Conservation (phyloP, 2,888 invertebrate genomes). For the Nymphalis polychloros region DNA sequence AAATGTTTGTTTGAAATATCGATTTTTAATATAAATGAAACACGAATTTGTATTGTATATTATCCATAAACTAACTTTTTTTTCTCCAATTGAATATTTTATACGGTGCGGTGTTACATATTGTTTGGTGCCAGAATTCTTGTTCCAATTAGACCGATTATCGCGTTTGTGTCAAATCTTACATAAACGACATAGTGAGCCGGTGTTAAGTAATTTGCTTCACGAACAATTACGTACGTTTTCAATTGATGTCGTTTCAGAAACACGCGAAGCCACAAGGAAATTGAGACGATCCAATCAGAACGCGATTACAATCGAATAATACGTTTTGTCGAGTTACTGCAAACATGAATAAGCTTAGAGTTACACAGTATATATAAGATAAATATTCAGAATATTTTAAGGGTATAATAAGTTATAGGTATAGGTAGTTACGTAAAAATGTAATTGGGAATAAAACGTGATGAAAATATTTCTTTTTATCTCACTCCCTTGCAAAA, state of each 20-base stretch:
- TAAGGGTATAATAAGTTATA: too few relatives aligned
- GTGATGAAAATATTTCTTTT: background rate
- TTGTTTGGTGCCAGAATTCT: constrained; percentile 28
- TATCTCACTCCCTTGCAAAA: background rate
- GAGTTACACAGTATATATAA: too few relatives aligned
- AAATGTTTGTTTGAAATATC: too few relatives aligned
- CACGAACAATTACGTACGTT: constrained; percentile 39
- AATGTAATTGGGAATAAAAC: background rate
- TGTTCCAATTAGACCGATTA: constrained; percentile 36
- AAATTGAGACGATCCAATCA: constrained; percentile 37
- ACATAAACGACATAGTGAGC: constrained; percentile 33
- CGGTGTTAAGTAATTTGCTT: constrained; percentile 43
- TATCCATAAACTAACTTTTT: background rate
- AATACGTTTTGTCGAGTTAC: background rate
- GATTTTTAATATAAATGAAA: too few relatives aligned
- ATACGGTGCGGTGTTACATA: constrained; percentile 16
- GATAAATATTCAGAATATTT: too few relatives aligned
- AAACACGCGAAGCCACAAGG: constrained; percentile 40
- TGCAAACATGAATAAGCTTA: background rate
- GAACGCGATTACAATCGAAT: constrained; percentile 25
- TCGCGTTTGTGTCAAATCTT: constrained; percentile 44
- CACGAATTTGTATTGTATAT: too few relatives aligned
- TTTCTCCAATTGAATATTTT: constrained; percentile 19
- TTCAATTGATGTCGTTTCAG: constrained; percentile 37
- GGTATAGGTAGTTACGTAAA: background rate